Evolutionary conservation across 2,888 invertebrate species (phyloP).

Genomic region (Galeruca laticollis): DNA sequence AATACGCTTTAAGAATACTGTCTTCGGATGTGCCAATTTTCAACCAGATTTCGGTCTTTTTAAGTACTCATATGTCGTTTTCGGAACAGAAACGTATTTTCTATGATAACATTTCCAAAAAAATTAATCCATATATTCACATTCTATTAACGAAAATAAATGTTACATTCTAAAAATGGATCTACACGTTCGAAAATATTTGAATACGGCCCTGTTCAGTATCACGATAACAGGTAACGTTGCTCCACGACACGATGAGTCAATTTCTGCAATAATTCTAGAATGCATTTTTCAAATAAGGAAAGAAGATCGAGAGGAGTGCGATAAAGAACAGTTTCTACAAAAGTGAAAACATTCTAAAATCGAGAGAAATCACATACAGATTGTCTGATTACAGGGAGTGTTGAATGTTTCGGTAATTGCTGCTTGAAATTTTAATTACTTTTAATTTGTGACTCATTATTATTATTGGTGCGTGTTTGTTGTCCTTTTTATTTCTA

Average conservation of each 20-base stretch:
- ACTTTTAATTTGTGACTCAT: too few relatives aligned
- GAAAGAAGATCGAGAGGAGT: background rate
- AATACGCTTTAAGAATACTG: too few relatives aligned
- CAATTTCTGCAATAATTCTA: constrained; percentile 14
- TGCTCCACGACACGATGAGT: background rate
- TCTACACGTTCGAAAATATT: background rate
- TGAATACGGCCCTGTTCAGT: background rate
- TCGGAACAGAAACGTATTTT: too few relatives aligned
- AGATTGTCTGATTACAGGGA: constrained; percentile 11
- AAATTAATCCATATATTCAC: too few relatives aligned
- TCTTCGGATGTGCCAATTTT: too few relatives aligned
- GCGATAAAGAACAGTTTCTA: constrained; percentile 29
- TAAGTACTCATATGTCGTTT: too few relatives aligned
- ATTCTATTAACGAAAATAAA: too few relatives aligned
- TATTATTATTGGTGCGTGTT: background rate
- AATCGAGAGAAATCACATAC: constrained; percentile 36
- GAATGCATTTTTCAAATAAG: constrained; percentile 23
- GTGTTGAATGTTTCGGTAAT: background rate
- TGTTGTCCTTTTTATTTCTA: background rate
- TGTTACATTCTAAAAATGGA: too few relatives aligned
- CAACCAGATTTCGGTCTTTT: too few relatives aligned
- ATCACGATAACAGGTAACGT: constrained; percentile 7
- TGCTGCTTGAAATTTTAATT: background rate
- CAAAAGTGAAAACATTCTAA: constrained; percentile 39
- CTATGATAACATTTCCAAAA: too few relatives aligned